These are phyloP conservation scores for Sorex maritimensis DNA, from an alignment of 2,797 vertebrate genomes.

Conservation along the genomic window DNA sequence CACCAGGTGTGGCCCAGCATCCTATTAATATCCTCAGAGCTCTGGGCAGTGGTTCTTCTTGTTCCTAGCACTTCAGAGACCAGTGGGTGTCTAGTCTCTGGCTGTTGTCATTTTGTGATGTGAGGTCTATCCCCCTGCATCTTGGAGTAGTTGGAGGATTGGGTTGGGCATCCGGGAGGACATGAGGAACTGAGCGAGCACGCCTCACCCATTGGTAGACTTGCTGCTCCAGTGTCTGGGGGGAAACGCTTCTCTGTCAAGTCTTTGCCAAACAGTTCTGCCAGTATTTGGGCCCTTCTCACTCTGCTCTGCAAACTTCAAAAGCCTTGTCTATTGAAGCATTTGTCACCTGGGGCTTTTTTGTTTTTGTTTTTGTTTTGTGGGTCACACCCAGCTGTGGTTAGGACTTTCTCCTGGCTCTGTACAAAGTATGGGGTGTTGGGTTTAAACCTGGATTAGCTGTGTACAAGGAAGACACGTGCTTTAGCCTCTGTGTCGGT, in stretches of 20 bases:
- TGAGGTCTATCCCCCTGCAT: constrained; percentile 8
- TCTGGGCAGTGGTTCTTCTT: background rate
- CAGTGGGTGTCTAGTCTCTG: background rate
- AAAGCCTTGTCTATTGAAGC: background rate
- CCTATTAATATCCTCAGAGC: background rate
- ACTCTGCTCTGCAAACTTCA: background rate
- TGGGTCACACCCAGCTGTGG: too few species aligned
- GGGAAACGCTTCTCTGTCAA: background rate
- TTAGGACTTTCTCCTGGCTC: too few species aligned
- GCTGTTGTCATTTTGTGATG: background rate
- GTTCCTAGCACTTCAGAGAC: background rate
- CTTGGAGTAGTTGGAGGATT: constrained; percentile 2
- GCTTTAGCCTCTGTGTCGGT: too few species aligned
- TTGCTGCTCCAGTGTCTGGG: background rate
- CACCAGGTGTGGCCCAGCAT: too few species aligned
- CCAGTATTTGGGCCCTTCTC: background rate
- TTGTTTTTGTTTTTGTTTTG: background rate
- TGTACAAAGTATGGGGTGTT: too few species aligned
- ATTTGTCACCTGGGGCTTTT: background rate
- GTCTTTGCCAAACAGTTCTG: background rate
- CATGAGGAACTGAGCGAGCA: background rate
- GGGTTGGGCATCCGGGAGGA: constrained; percentile 23
- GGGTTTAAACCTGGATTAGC: too few species aligned
- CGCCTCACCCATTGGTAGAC: background rate
- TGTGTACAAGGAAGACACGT: too few species aligned